Base-by-base conservation (phyloP, 2,113 vertebrate genomes). In the Hypanus sabinus region DNA sequence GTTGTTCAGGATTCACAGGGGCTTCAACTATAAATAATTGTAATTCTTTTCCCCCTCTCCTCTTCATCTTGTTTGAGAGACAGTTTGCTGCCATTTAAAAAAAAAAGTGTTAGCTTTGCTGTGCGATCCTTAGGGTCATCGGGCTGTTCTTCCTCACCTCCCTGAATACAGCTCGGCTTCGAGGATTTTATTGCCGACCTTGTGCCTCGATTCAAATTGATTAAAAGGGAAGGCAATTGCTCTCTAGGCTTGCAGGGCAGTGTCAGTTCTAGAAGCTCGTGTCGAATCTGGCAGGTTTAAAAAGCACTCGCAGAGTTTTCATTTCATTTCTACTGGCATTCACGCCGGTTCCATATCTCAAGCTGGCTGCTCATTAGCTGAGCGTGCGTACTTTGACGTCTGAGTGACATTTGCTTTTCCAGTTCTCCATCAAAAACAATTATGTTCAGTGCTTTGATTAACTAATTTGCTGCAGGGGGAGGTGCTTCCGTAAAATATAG, bases 1-100 rank as follows among this genome's bases (percentile, higher is more conserved):
- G 90, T 95, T 95, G 93, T 95, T 75, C 71, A 94, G 94, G 95
- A 93, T n/a, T 0, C 87, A 80, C 6, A 8, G 75, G 36, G 65
- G 68, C 8, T 38, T 14, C 73, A 93, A 94, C 36, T 94, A 14
- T 30, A 55, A 90, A 95, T 93, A 94, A 73, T 75, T 11, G 20
- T 87, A n/a, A 33, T 70, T 18, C 24, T 2, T 33, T 11, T 36
- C 22, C 20, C 71, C 71, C 70, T 18, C 68, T 12, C 68, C 18
- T 18, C 68, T n/a, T 91, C 62, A 92, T 38, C n/a, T 70, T 71
- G 33, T 20, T 36, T 33, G 3, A 65, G 90, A 60, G 90, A 71
- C 4, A n/a, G 27, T 80, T 8, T 0, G 79, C 0, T 71, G 9
- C 85, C 94, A 94, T 83, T 55, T n/a, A n/a, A n/a, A n/a, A 24